phyloP scores from a whole-genome alignment of 2,113 vertebrate species.

The Hemicordylus capensis region DNA sequence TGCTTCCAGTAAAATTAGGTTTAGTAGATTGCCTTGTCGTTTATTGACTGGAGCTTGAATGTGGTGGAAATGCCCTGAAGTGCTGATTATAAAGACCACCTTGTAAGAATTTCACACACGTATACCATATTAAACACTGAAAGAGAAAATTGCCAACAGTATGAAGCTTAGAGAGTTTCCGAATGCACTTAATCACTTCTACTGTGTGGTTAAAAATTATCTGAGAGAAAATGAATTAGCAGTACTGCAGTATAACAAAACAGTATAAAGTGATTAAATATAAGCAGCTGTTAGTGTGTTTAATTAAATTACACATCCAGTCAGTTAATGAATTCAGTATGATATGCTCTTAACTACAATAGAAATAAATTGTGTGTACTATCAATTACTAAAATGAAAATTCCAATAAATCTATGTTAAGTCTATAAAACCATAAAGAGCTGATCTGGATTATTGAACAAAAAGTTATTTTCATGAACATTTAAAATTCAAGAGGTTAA shows the following conservation, averaged over 20 bases:
- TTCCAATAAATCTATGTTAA: not conserved
- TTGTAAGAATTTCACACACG: not conserved
- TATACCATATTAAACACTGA: not conserved
- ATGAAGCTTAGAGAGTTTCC: not conserved
- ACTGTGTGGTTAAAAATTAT: not conserved
- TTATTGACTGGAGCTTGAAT: not conserved
- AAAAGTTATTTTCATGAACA: not conserved
- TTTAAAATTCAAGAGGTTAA: not conserved
- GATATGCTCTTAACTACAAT: slow-evolving; percentile 4
- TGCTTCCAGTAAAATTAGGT: not conserved
- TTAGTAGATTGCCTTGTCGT: not conserved
- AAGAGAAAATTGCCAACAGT: not conserved
- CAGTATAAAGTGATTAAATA: not conserved
- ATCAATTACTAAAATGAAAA: not conserved
- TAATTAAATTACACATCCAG: slow-evolving; percentile 16
- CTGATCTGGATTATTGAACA: not conserved
- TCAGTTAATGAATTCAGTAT: not conserved
- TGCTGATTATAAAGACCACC: not conserved
- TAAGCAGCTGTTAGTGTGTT: not conserved
- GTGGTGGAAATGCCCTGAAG: too few species aligned
- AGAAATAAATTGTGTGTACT: not conserved
- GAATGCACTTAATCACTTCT: not conserved
- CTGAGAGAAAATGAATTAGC: slow-evolving; percentile 8
- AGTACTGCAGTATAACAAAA: slow-evolving; percentile 20
- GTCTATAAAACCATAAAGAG: not conserved